A percentile compares a stretch with the other conserved stretches of the same genome.
Evolutionary conservation across 2,113 vertebrate genomes (phyloP).

Genomic region (Malurus melanocephalus): DNA sequence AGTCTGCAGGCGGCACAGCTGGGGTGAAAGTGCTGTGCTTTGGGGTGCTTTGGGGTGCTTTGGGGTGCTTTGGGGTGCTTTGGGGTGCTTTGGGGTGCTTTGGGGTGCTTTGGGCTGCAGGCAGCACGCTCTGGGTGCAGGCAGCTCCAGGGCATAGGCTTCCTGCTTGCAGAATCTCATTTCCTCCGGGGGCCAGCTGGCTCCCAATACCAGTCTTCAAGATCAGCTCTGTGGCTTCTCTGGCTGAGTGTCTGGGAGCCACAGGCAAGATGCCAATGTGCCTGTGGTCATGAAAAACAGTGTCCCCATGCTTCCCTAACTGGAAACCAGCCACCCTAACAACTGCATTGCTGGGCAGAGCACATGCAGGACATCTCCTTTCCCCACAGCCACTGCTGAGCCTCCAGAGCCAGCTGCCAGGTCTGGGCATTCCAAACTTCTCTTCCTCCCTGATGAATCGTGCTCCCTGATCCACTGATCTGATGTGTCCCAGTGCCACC

Average conservation of each 20-base stretch:
- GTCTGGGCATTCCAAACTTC: neutral
- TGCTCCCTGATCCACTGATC: neutral
- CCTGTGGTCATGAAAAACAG: neutral
- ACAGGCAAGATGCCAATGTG: neutral
- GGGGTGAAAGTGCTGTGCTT: neutral
- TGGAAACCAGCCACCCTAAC: neutral
- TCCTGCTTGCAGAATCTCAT: neutral
- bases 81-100: neutral
- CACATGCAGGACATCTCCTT: neutral
- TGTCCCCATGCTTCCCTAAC: neutral
- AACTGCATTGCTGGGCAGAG: neutral
- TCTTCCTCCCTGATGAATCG: neutral
- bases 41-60: neutral
- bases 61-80: neutral
- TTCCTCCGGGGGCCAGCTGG: neutral
- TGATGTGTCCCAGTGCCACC: neutral
- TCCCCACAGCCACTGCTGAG: accelerated
- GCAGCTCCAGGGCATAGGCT: neutral
- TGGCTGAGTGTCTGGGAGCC: neutral
- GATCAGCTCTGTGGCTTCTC: constrained; percentile 12
- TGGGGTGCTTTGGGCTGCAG: neutral
- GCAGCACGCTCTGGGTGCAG: neutral
- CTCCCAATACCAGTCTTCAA: neutral
- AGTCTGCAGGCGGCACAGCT: neutral
- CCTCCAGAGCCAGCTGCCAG: neutral